Evolutionary conservation across 1,140 invertebrate species (phyloP).

Genomic region (Phthorimaea operculella): DNA sequence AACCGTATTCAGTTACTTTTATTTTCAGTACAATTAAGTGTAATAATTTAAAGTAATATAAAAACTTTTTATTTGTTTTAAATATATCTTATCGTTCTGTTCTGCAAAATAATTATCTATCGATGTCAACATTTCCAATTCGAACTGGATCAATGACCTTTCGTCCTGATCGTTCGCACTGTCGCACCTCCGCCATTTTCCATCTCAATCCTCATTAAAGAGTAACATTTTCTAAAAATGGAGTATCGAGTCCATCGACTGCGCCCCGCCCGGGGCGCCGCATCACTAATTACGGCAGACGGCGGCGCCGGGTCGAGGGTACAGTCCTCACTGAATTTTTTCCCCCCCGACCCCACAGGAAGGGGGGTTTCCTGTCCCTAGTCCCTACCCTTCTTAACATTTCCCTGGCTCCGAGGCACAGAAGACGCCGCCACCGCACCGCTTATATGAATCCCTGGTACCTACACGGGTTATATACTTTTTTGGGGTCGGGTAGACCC

Average conservation of each 20-base stretch:
- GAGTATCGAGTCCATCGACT: conserved; percentile 29
- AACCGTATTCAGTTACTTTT: too few species aligned
- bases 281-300: conserved; percentile 63
- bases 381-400: conserved; percentile 63
- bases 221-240: too few species aligned
- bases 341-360: conserved; percentile 51
- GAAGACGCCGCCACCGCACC: conserved; percentile 53
- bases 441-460: conserved; percentile 59
- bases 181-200: neutral
- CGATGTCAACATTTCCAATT: neutral
- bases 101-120: too few species aligned
- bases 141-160: too few species aligned
- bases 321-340: conserved; percentile 62
- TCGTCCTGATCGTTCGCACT: neutral
- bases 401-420: conserved; percentile 60
- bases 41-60: too few species aligned
- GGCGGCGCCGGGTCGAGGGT: conserved; percentile 58
- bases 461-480: conserved; percentile 60
- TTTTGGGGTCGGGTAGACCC: conserved; percentile 60
- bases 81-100: too few species aligned
- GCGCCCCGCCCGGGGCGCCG: conserved; percentile 25
- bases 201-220: too few species aligned
- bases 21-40: too few species aligned
- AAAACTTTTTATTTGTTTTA: too few species aligned
- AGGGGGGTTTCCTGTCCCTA: conserved; percentile 42